Evolutionary conservation across 1,140 invertebrate species (phyloP).

Genomic region (Neomicropteryx cornuta): DNA sequence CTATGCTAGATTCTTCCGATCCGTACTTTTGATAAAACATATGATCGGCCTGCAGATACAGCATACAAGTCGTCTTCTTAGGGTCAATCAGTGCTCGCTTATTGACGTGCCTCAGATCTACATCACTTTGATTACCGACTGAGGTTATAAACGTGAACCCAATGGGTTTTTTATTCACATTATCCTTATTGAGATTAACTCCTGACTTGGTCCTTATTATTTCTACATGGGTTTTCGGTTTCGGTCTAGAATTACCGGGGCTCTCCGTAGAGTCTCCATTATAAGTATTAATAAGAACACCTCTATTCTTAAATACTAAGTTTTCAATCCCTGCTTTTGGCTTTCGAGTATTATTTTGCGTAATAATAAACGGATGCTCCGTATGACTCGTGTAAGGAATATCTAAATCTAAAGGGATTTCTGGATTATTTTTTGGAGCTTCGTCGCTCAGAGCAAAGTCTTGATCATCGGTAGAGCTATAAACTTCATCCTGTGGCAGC

Average conservation of each 20-base stretch:
- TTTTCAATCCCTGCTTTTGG: conserved; percentile 39
- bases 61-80: conserved; percentile 73
- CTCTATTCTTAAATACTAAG: conserved; percentile 15
- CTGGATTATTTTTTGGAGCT: conserved; percentile 43
- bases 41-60: conserved; percentile 92
- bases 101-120: conserved; percentile 49
- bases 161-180: conserved; percentile 36
- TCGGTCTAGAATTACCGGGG: conserved; percentile 38
- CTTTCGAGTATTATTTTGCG: conserved; percentile 33
- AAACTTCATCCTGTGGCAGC: conserved; percentile 37
- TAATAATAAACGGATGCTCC: conserved; percentile 37
- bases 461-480: conserved; percentile 4
- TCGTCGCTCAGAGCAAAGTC: conserved; percentile 31
- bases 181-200: conserved; percentile 34
- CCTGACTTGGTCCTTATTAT: conserved; percentile 48
- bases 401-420: conserved; percentile 47
- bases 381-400: conserved; percentile 48
- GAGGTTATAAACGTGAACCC: conserved; percentile 30
- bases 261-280: conserved; percentile 33
- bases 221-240: conserved; percentile 49
- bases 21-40: conserved; percentile 87
- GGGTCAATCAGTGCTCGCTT: conserved; percentile 68
- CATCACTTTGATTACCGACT: conserved; percentile 37
- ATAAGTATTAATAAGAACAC: conserved; percentile 17
- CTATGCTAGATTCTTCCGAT: conserved; percentile 87